Conservation (phyloP, 2,113 vertebrate species). For the Elaphurus davidianus region DNA sequence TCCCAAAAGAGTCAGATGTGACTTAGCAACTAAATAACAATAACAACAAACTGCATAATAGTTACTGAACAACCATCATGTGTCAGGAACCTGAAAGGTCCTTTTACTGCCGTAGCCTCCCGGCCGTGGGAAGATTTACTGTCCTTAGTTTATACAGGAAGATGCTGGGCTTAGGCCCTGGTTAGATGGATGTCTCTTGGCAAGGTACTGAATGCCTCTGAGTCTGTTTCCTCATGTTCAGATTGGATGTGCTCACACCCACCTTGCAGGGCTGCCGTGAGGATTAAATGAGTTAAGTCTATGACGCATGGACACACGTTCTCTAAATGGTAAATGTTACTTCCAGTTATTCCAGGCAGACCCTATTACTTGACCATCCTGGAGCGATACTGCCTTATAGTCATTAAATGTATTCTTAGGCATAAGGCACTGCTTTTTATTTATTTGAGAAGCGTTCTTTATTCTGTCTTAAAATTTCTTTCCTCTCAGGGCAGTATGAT, state of each 20-base stretch:
- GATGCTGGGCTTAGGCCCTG: neutral
- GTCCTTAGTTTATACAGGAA: neutral
- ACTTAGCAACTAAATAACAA: neutral
- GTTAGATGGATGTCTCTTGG: neutral
- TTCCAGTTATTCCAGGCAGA: neutral
- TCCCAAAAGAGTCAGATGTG: neutral
- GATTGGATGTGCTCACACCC: neutral
- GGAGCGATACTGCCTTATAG: rapidly evolving
- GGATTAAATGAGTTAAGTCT: rapidly evolving
- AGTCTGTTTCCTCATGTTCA: neutral
- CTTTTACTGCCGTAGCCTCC: neutral
- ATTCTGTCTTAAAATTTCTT: neutral
- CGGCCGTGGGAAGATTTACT: neutral
- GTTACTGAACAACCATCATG: neutral
- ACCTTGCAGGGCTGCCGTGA: neutral
- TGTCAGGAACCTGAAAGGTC: neutral
- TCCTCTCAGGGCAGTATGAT: constrained; percentile 81
- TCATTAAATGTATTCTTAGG: neutral
- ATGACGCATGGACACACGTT: rapidly evolving
- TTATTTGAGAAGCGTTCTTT: neutral
- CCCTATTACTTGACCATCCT: neutral
- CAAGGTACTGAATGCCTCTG: neutral
- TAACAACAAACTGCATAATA: neutral
- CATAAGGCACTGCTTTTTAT: neutral
- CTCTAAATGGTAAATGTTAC: neutral